These are phyloP conservation scores for Disparrhopalites patrizii DNA, from an alignment of 2,888 invertebrate species.

Conservation along the genomic window DNA sequence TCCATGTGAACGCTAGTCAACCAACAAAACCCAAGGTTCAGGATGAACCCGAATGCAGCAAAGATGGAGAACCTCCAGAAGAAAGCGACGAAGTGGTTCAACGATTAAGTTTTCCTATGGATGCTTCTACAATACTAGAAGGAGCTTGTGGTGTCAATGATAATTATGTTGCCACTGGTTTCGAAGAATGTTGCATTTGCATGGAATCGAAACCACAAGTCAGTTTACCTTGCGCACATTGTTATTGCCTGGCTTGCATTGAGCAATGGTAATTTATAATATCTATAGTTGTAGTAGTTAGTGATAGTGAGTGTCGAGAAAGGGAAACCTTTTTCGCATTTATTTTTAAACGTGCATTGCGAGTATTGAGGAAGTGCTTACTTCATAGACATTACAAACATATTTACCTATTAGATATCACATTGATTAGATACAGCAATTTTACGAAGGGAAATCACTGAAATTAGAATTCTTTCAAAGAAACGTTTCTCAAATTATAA, in stretches of 20 bases:
- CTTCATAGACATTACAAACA: too few species aligned
- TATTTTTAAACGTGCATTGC: too few species aligned
- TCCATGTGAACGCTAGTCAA: constrained; percentile 26
- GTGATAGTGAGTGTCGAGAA: too few species aligned
- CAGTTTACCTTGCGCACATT: constrained; percentile 66
- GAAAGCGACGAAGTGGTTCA: background rate
- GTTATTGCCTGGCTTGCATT: constrained; percentile 67
- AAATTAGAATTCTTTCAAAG: too few species aligned
- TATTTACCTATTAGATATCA: too few species aligned
- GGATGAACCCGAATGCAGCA: constrained; percentile 1
- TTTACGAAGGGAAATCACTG: too few species aligned
- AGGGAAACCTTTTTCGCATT: too few species aligned
- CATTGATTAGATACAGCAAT: too few species aligned
- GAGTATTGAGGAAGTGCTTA: too few species aligned
- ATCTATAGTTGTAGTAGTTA: too few species aligned
- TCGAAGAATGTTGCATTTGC: constrained; percentile 62
- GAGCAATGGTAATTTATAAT: constrained; percentile 61
- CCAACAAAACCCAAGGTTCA: background rate
- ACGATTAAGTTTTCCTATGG: constrained; percentile 13
- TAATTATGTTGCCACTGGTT: constrained; percentile 41
- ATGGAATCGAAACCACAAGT: constrained; percentile 66
- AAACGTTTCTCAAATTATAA: too few species aligned
- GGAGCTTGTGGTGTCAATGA: background rate
- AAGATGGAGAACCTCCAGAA: background rate
- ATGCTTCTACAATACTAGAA: constrained; percentile 17